Conservation (phyloP, 2,888 invertebrate genomes). For the Drosophila prolongata region DNA sequence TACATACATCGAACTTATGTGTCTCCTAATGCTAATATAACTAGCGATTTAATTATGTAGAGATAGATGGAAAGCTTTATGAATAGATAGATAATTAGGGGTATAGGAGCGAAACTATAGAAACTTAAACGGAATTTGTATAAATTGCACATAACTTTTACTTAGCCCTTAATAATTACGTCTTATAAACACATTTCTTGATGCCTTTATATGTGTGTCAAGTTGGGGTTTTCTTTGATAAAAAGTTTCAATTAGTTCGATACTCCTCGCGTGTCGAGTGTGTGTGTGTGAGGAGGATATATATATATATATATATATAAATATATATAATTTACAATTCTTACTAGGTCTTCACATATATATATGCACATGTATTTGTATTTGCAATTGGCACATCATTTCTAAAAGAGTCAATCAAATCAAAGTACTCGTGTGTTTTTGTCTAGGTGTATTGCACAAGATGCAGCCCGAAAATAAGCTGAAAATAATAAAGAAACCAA, state of each 20-base stretch:
- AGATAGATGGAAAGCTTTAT: constrained; percentile 32
- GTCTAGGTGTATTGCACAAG: constrained; percentile 23
- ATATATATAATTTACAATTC: constrained; percentile 48
- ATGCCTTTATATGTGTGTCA: constrained; percentile 3
- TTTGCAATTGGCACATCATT: constrained; percentile 73
- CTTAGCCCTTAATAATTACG: constrained; percentile 45
- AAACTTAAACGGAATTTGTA: constrained; percentile 27
- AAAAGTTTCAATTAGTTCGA: constrained; percentile 49
- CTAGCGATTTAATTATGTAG: constrained; percentile 9
- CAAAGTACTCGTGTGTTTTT: constrained; percentile 10
- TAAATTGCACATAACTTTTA: constrained; percentile 66
- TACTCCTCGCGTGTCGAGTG: constrained; percentile 23
- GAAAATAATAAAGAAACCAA: constrained; percentile 15
- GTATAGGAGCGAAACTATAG: constrained; percentile 12
- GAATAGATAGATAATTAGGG: constrained; percentile 18
- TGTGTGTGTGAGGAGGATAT: constrained; percentile 27
- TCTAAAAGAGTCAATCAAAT: constrained; percentile 48
- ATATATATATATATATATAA: constrained; percentile 5
- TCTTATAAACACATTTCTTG: constrained; percentile 20
- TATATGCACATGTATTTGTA: constrained; percentile 27
- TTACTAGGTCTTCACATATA: constrained; percentile 46
- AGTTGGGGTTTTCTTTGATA: constrained; percentile 12
- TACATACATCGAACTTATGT: constrained; percentile 50
- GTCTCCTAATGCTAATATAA: constrained; percentile 27
- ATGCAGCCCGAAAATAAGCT: constrained; percentile 11